Base-by-base conservation (phyloP, 2,888 invertebrate species). In the Aethes cnicana region DNA sequence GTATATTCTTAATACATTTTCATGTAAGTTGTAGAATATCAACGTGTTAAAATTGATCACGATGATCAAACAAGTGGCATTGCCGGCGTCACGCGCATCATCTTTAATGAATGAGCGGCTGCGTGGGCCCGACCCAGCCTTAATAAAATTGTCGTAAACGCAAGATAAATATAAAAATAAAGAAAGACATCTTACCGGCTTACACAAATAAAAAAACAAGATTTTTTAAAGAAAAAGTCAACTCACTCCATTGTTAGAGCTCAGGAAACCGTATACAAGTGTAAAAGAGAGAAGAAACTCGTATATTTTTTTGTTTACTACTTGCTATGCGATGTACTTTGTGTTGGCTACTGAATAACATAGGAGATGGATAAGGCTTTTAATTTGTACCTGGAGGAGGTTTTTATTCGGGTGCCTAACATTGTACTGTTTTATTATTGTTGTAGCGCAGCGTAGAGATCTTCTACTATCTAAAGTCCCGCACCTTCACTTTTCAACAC, bases 111-210 rank as follows among this genome's bases (percentile, higher is more conserved):
- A 84, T 81, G 81, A 78, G 69, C 59, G 56, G 46, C 49, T 72
- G 81, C 75, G 80, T 80, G 78, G 77, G 79, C 76, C 63, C 69
- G 69, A 67, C 66, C 65, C 64, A 62, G 68, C 78, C 72, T 73
- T 81, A 80, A 84, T 85, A 84, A 85, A 85, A 80, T 77, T 82
- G 81, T 82, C 82, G 79, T 83, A 85, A 84, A 82, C 61, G 68
- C 57, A 71, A 73, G 69, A 79, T 74, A 81, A 78, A 79, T 71
- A 68, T 68, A 68, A 69, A 72, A 73, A 69, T 61, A 71, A 63
- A 62, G 66, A 61, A 59, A 56, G 47, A 58, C 60, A 57, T 55
- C 55, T 39, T 55, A 57, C 58, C 56, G 61, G 58, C 61, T 61
- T 63, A 60, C 54, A 63, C 48, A 61, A 64, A 63, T 64, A 63